phyloP scores from a whole-genome alignment of 1,140 invertebrate species.

The Centruroides vittatus region DNA sequence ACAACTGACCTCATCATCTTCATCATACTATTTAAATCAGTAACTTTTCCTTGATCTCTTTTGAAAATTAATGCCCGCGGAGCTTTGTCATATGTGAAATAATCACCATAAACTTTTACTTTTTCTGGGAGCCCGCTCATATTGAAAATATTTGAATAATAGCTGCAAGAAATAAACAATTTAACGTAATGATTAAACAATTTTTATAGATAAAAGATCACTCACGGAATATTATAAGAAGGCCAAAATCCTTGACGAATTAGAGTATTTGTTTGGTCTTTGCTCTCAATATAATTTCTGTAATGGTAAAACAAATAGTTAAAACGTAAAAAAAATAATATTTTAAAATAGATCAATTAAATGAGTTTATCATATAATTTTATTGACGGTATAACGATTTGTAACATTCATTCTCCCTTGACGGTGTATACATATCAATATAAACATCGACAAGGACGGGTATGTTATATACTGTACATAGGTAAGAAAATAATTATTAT shows the following conservation, averaged over 20 bases:
- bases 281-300: neutral
- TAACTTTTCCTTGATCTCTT: slow-evolving; percentile 40
- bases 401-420: no score
- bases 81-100: slow-evolving; percentile 48
- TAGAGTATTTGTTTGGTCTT: slow-evolving; percentile 54
- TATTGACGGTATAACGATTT: no score
- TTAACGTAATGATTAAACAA: neutral
- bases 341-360: no score
- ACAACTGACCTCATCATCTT: slow-evolving; percentile 44
- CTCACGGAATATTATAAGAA: slow-evolving; percentile 58
- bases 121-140: slow-evolving; percentile 39
- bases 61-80: slow-evolving; percentile 49
- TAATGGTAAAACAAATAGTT: no score
- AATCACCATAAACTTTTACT: slow-evolving; percentile 48
- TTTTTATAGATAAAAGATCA: no score
- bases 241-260: slow-evolving; percentile 52
- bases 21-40: slow-evolving; percentile 40
- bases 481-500: no score
- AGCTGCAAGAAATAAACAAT: slow-evolving; percentile 26
- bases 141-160: slow-evolving; percentile 48
- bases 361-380: no score
- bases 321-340: no score
- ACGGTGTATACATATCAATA: no score
- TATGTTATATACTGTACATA: no score
- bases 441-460: no score